Evolutionary conservation across 2,797 vertebrate species (phyloP).

Genomic region (Sebastes aleutianus): DNA sequence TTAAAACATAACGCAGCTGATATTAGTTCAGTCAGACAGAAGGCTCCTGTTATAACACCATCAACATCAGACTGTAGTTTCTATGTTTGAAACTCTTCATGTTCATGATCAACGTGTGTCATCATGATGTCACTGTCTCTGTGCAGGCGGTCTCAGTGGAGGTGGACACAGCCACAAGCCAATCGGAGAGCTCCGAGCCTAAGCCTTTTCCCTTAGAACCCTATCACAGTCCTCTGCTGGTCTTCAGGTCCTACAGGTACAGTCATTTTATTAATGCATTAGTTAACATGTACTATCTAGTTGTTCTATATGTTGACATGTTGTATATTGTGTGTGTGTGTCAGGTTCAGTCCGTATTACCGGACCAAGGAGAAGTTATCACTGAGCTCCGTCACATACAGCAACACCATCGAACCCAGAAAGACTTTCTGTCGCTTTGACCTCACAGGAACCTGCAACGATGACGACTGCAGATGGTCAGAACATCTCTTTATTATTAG

Average conservation of each 20-base stretch:
- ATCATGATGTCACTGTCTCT: neutral
- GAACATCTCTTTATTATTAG: neutral
- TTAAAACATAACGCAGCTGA: no score
- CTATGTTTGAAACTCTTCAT: no score
- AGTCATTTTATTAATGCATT: neutral
- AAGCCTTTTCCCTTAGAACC: constrained; percentile 86
- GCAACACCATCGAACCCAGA: constrained; percentile 89
- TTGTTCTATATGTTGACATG: no score
- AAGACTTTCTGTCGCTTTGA: constrained; percentile 95
- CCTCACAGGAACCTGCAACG: constrained; percentile 95
- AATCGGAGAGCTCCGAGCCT: constrained; percentile 77
- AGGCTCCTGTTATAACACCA: no score
- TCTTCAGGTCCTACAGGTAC: constrained; percentile 92
- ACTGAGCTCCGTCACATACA: constrained; percentile 90
- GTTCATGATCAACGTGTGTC: neutral
- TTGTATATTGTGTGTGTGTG: neutral
- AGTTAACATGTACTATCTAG: no score
- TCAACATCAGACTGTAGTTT: no score
- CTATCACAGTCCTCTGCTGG: constrained; percentile 92
- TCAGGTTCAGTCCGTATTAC: constrained; percentile 97
- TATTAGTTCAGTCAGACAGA: no score
- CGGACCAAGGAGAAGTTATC: constrained; percentile 95
- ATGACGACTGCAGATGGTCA: constrained; percentile 93
- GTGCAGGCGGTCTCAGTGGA: constrained; percentile 86
- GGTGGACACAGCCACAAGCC: constrained; percentile 77